Conservation (phyloP, 2,797 vertebrate genomes). For the Sebastes nivosus region DNA sequence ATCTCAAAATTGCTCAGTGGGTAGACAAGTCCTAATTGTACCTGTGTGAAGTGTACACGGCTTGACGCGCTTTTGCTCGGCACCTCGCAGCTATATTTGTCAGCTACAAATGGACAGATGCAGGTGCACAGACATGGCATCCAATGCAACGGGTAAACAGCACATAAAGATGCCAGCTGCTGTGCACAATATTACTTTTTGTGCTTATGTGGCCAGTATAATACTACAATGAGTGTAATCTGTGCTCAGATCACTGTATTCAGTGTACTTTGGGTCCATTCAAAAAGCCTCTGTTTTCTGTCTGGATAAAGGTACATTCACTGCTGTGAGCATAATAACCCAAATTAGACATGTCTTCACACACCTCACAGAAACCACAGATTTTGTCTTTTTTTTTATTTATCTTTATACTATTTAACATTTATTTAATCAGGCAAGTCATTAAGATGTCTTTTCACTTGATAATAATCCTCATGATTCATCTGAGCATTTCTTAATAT, state of each 20-base stretch:
- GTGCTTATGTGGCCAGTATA: not conserved
- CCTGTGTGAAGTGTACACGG: conserved; percentile 4
- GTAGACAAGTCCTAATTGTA: conserved; percentile 40
- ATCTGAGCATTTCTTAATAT: conserved; percentile 6
- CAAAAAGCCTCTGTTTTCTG: not conserved
- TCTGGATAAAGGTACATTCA: not conserved
- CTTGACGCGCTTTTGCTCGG: conserved; percentile 2
- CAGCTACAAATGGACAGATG: conserved; percentile 27
- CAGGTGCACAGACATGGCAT: conserved; percentile 30
- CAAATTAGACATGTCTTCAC: conserved; percentile 12
- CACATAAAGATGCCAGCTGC: not conserved
- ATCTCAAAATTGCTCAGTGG: conserved; percentile 34
- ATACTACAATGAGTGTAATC: not conserved
- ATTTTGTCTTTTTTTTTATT: not conserved
- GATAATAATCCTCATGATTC: not conserved
- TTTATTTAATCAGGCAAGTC: not conserved
- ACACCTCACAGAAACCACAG: conserved; percentile 14
- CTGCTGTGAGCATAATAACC: not conserved
- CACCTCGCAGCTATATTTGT: conserved; percentile 42
- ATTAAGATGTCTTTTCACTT: conserved; percentile 2
- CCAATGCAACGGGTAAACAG: not conserved
- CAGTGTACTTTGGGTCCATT: not conserved
- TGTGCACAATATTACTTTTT: not conserved
- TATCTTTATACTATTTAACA: not conserved
- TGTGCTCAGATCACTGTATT: not conserved